Conservation (phyloP, 2,113 vertebrate species). For the Tetraodon nigroviridis region DNA sequence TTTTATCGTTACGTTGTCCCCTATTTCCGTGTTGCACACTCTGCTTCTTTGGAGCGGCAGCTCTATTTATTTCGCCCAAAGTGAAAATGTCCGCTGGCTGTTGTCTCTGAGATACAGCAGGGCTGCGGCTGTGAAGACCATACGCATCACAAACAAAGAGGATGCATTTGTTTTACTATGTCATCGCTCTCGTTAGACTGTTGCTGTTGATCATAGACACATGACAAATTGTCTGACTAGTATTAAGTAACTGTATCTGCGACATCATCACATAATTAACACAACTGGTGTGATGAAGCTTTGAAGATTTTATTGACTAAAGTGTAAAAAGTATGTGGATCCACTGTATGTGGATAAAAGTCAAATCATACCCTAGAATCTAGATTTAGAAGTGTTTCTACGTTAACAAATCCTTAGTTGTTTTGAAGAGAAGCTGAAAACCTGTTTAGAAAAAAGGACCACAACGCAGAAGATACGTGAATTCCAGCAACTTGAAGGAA, state of each 20-base stretch:
- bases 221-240: too few species aligned
- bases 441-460: constrained; percentile 40
- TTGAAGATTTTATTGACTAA: too few species aligned
- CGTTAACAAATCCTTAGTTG: constrained; percentile 27
- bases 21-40: not conserved
- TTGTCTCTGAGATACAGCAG: not conserved
- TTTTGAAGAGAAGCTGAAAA: constrained; percentile 41
- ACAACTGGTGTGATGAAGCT: too few species aligned
- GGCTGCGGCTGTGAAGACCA: not conserved
- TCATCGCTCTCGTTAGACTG: too few species aligned
- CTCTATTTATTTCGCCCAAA: not conserved
- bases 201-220: too few species aligned
- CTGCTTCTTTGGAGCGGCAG: not conserved
- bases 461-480: constrained; percentile 57
- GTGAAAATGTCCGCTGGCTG: not conserved
- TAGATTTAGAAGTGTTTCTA: not conserved
- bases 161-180: too few species aligned
- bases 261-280: too few species aligned
- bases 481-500: constrained; percentile 67
- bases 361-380: not conserved
- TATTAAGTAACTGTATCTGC: too few species aligned
- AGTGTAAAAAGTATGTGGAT: not conserved
- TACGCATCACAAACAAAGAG: not conserved
- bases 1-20: constrained; percentile 25
- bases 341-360: too few species aligned